A percentile compares a stretch with the other conserved stretches of the same genome.
These are phyloP conservation scores for Ptychobarbus kaznakovi DNA, from an alignment of 2,797 vertebrate species.

Conservation along the genomic window DNA sequence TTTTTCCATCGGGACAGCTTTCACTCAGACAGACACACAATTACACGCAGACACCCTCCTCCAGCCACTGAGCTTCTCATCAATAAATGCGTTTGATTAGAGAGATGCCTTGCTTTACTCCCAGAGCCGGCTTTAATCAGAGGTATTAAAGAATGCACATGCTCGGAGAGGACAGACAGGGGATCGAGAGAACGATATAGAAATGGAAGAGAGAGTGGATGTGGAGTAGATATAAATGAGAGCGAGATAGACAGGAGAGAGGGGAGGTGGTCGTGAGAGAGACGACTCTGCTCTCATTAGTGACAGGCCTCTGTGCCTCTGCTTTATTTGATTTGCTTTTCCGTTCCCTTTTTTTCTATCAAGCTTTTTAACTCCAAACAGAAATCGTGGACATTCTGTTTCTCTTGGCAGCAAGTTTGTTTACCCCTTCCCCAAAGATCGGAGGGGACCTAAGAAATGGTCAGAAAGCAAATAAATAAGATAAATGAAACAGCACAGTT, in stretches of 20 bases:
- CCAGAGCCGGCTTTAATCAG: slow-evolving; percentile 62
- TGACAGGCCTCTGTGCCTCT: slow-evolving; percentile 25
- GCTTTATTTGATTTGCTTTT: slow-evolving; percentile 40
- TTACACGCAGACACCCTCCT: slow-evolving; percentile 49
- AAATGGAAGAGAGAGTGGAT: slow-evolving; percentile 30
- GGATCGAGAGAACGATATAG: slow-evolving; percentile 32
- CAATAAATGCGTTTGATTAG: slow-evolving; percentile 56
- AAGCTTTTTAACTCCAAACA: slow-evolving; percentile 44
- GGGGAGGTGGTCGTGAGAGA: slow-evolving; percentile 31
- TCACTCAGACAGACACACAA: slow-evolving; percentile 44
- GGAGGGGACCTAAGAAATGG: not conserved
- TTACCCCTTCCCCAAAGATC: slow-evolving; percentile 41
- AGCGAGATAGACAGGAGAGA: slow-evolving; percentile 30
- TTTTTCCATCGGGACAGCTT: slow-evolving; percentile 39
- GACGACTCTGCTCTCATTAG: slow-evolving; percentile 43
- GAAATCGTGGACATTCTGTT: slow-evolving; percentile 41
- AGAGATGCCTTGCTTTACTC: slow-evolving; percentile 51
- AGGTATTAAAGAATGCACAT: slow-evolving; percentile 54
- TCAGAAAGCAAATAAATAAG: slow-evolving; percentile 39
- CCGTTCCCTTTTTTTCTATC: slow-evolving; percentile 60
- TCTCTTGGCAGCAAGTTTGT: slow-evolving; percentile 47
- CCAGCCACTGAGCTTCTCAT: slow-evolving; percentile 53
- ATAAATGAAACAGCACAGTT: slow-evolving; percentile 14
- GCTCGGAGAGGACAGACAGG: slow-evolving; percentile 50
- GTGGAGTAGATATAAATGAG: slow-evolving; percentile 39